Percentiles rank a stretch among this genome's conserved stretches.
phyloP scores from a whole-genome alignment of 2,888 invertebrate genomes.

The Beris morrisii region DNA sequence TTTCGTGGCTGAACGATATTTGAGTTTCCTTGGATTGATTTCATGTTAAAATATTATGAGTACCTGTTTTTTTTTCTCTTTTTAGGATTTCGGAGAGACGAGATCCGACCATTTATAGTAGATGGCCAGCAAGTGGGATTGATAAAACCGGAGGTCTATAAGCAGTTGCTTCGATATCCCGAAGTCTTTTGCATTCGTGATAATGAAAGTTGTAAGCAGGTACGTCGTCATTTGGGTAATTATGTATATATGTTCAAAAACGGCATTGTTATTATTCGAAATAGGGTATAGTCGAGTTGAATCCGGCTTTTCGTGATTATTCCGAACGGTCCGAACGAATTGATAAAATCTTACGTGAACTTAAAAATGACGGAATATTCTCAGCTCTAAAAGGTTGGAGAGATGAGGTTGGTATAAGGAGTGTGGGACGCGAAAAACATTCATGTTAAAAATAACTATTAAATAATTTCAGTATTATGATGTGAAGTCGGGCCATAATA shows the following conservation, averaged over 20 bases:
- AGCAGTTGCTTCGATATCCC: slow-evolving; percentile 77
- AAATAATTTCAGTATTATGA: slow-evolving; percentile 72
- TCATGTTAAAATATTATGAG: too few relatives aligned
- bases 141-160: slow-evolving; percentile 80
- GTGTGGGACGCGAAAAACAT: neutral
- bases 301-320: slow-evolving; percentile 85
- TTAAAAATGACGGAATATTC: slow-evolving; percentile 75
- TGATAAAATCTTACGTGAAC: slow-evolving; percentile 75
- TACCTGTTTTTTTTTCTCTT: slow-evolving; percentile 36
- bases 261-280: neutral
- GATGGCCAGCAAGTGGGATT: slow-evolving; percentile 89
- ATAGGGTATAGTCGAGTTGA: slow-evolving; percentile 75
- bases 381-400: slow-evolving; percentile 88
- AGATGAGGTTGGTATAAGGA: slow-evolving; percentile 70
- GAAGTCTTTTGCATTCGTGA: slow-evolving; percentile 65
- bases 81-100: slow-evolving; percentile 73
- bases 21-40: too few relatives aligned
- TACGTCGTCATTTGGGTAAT: slow-evolving; percentile 35
- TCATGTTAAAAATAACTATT: neutral
- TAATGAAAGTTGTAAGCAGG: slow-evolving; percentile 53
- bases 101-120: slow-evolving; percentile 84
- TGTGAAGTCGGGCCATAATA: slow-evolving; percentile 71
- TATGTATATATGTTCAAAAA: neutral
- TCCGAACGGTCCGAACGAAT: slow-evolving; percentile 77
- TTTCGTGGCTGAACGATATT: too few relatives aligned